Conservation (phyloP, 2,888 invertebrate genomes). For the Meganola albula region DNA sequence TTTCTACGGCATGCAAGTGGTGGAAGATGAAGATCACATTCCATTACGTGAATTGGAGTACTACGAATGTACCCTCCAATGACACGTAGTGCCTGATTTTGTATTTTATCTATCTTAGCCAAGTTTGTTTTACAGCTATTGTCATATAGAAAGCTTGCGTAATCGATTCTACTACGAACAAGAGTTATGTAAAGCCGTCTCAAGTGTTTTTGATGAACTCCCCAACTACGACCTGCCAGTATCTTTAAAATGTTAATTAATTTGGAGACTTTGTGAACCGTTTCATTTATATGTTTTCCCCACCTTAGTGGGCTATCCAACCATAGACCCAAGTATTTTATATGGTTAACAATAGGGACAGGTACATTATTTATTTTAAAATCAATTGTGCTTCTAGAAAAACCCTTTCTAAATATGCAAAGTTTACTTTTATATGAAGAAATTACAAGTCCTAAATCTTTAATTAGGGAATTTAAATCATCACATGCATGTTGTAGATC, state of each 20-base stretch:
- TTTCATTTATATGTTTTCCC: conserved; percentile 1
- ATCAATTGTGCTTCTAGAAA: not conserved
- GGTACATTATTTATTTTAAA: not conserved
- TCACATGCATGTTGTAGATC: not conserved
- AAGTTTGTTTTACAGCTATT: not conserved
- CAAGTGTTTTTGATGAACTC: not conserved
- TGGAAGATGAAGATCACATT: not conserved
- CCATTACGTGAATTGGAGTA: not conserved
- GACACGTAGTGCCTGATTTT: not conserved
- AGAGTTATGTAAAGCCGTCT: not conserved
- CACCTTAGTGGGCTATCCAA: not conserved
- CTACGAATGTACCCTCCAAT: not conserved
- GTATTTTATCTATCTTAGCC: not conserved
- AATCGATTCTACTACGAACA: conserved; percentile 2
- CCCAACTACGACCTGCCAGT: not conserved
- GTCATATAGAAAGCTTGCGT: not conserved
- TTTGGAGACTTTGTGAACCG: not conserved
- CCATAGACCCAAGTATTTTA: conserved; percentile 3
- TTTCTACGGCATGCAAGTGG: not conserved
- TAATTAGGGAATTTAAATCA: not conserved
- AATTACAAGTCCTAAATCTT: not conserved
- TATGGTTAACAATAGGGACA: not conserved
- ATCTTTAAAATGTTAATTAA: not conserved
- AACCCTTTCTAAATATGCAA: not conserved
- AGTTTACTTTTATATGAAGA: not conserved